Evolutionary conservation across 1,140 invertebrate genomes (phyloP).

Genomic region (Eubasilissa regina): DNA sequence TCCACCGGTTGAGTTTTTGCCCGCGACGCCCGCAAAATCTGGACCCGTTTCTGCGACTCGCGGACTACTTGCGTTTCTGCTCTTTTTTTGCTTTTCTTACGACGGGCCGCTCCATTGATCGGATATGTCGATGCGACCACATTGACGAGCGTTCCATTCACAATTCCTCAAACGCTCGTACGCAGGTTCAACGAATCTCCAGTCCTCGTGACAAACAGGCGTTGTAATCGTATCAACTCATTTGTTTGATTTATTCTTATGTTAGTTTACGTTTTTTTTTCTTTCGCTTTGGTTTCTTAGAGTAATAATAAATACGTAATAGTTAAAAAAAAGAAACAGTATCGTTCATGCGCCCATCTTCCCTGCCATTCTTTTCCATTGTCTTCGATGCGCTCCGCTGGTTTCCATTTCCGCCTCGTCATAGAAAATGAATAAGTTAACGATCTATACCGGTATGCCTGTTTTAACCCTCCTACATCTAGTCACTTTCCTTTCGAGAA

Average conservation of each 20-base stretch:
- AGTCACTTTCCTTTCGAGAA: not conserved
- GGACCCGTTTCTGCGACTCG: constrained; percentile 29
- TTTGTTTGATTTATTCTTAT: not conserved
- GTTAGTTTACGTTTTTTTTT: not conserved
- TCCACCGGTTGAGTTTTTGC: not conserved
- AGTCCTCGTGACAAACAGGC: not conserved
- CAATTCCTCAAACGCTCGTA: constrained; percentile 16
- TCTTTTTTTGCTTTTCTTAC: constrained; percentile 39
- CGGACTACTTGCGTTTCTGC: not conserved
- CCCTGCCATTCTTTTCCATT: constrained; percentile 41
- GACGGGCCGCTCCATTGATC: constrained; percentile 50
- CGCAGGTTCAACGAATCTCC: constrained; percentile 5
- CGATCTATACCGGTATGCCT: not conserved
- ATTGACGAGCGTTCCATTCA: constrained; percentile 55
- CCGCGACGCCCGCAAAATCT: not conserved
- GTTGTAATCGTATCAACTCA: not conserved
- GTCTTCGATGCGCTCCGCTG: constrained; percentile 54
- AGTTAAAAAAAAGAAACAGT: not conserved
- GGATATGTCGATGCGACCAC: constrained; percentile 44
- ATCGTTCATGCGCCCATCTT: constrained; percentile 23
- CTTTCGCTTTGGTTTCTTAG: not conserved
- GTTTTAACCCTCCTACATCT: not conserved
- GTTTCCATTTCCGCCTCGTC: constrained; percentile 45
- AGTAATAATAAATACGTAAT: not conserved
- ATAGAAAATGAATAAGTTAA: constrained; percentile 30